phyloP scores from a whole-genome alignment of 2,888 invertebrate genomes.

The Agrypnus murinus region DNA sequence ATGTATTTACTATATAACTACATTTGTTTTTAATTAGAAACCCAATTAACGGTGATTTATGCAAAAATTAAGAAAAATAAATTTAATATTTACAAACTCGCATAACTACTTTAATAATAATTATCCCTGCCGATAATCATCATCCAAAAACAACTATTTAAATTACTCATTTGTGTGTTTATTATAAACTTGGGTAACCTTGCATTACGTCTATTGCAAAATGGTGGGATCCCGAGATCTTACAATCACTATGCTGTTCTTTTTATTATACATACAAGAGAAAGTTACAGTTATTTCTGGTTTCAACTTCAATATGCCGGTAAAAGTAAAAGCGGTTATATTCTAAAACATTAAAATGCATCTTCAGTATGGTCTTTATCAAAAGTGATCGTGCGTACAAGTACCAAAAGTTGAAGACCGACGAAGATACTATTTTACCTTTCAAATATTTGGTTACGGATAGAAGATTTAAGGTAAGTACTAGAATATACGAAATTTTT shows the following conservation, averaged over 20 bases:
- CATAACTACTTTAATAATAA: too few species aligned
- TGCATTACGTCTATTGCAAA: slow-evolving; percentile 10
- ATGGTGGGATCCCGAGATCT: slow-evolving; percentile 42
- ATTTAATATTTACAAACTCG: too few species aligned
- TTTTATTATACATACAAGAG: slow-evolving; percentile 27
- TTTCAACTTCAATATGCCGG: slow-evolving; percentile 13
- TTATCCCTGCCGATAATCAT: too few species aligned
- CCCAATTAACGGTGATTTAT: too few species aligned
- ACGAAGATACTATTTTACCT: slow-evolving; percentile 9
- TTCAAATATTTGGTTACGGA: too few species aligned
- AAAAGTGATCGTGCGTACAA: slow-evolving; percentile 34
- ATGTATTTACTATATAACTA: too few species aligned
- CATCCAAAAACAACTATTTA: too few species aligned
- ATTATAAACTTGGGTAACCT: neutral
- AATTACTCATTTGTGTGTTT: too few species aligned
- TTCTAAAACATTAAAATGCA: slow-evolving; percentile 9
- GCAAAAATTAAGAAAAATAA: too few species aligned
- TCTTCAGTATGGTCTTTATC: slow-evolving; percentile 26
- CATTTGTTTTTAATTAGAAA: too few species aligned
- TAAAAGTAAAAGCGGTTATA: slow-evolving; percentile 42
- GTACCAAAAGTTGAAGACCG: slow-evolving; percentile 35
- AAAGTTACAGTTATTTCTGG: slow-evolving; percentile 39
- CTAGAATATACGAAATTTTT: too few species aligned
- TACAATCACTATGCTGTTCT: neutral
- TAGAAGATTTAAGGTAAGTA: too few species aligned